Percentiles rank a stretch among this genome's conserved stretches.
Conservation (phyloP, 2,797 vertebrate genomes). For the Gallinago stenura region DNA sequence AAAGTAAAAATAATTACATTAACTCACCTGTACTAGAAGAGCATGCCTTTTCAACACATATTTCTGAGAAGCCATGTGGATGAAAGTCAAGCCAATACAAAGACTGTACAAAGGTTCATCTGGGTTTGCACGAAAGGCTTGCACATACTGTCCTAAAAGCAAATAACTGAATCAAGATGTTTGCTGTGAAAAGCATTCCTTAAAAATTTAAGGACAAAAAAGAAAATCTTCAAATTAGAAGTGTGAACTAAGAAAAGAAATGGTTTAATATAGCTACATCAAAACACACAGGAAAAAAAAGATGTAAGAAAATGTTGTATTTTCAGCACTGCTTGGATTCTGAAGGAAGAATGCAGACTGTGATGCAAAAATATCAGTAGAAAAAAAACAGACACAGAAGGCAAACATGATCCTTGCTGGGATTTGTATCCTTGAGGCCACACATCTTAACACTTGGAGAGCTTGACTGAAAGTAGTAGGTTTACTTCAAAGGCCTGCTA, state of each 20-base stretch:
- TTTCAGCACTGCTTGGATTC: neutral
- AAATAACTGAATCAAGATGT: neutral
- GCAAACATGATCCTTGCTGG: neutral
- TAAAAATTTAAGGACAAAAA: neutral
- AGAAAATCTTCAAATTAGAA: neutral
- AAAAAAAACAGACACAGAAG: neutral
- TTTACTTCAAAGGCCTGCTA: neutral
- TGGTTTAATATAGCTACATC: neutral
- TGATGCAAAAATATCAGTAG: neutral
- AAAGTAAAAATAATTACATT: neutral
- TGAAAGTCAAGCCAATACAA: constrained; percentile 93
- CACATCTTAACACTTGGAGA: neutral
- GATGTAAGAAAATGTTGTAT: neutral
- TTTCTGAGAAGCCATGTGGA: constrained; percentile 98
- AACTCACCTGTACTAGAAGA: constrained; percentile 89
- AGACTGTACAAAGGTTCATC: constrained; percentile 89
- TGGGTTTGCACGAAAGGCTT: constrained; percentile 88
- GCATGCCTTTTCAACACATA: constrained; percentile 91
- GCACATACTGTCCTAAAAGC: constrained; percentile 91
- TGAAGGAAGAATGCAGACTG: neutral
- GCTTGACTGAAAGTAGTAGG: neutral
- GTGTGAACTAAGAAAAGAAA: neutral
- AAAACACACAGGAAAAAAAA: neutral
- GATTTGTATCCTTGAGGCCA: neutral
- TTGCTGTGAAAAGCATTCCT: neutral